Conservation (phyloP, 2,797 vertebrate genomes). For the Toxotes lorentzi region DNA sequence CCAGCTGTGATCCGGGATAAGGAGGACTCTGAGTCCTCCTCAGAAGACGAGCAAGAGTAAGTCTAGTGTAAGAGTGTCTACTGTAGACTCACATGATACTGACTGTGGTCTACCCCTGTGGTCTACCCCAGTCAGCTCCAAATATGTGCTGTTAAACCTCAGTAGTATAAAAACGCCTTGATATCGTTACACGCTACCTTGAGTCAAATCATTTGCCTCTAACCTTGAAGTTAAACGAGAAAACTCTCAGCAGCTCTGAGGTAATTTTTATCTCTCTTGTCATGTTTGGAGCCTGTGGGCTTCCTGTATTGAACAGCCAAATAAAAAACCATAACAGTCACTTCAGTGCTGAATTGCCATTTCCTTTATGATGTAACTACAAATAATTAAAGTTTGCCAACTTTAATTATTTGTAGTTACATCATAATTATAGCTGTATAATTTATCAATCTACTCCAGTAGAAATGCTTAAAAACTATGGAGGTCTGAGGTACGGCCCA, state of each 20-base stretch:
- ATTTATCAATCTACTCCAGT: not conserved
- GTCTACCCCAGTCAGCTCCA: not conserved
- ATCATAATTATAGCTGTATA: not conserved
- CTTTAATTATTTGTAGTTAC: not conserved
- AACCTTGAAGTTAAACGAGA: not conserved
- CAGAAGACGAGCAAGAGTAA: conserved; percentile 88
- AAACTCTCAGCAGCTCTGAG: not conserved
- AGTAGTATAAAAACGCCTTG: not conserved
- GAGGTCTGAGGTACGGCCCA: not conserved
- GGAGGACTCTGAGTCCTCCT: conserved; percentile 86
- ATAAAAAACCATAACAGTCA: not conserved
- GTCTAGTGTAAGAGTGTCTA: conserved; percentile 42
- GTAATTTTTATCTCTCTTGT: not conserved
- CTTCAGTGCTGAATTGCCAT: not conserved
- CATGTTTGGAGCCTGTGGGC: not conserved
- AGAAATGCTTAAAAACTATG: not conserved
- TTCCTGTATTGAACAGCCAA: not conserved
- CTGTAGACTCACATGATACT: not conserved
- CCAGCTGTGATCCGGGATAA: conserved; percentile 87
- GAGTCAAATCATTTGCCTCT: not conserved
- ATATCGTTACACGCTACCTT: not conserved
- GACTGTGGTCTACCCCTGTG: not conserved
- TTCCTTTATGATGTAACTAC: no score
- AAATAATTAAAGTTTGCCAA: no score
- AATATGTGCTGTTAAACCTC: not conserved